phyloP scores from a whole-genome alignment of 2,888 invertebrate species.

The Meteorus colon region DNA sequence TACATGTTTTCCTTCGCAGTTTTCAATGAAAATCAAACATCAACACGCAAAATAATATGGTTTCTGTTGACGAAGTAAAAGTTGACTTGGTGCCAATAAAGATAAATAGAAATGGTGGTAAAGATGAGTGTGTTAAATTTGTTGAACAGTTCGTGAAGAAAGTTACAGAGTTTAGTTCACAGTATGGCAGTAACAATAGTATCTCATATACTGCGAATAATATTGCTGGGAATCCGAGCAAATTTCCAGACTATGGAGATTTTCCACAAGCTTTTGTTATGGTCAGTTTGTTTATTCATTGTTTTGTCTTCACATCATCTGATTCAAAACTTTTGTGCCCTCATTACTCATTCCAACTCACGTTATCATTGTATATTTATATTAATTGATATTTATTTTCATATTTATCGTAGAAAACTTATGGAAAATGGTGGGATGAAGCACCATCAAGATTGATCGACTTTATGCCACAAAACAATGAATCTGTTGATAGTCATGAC shows the following conservation, averaged over 20 bases:
- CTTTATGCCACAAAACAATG: constrained; percentile 84
- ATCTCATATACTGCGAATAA: constrained; percentile 92
- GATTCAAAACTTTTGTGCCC: not conserved
- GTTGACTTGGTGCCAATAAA: constrained; percentile 63
- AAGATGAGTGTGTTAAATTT: constrained; percentile 69
- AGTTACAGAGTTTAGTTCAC: constrained; percentile 89
- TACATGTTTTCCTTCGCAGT: constrained; percentile 42
- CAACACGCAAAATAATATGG: constrained; percentile 60
- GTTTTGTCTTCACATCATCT: not conserved
- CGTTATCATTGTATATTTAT: not conserved
- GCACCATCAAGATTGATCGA: constrained; percentile 82
- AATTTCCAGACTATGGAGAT: constrained; percentile 93
- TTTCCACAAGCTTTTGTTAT: constrained; percentile 93
- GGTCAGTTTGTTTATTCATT: constrained; percentile 76
- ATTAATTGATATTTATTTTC: not conserved
- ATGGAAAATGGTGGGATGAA: constrained; percentile 89
- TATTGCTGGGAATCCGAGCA: constrained; percentile 87
- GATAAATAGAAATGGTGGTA: constrained; percentile 55
- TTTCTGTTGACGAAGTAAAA: constrained; percentile 65
- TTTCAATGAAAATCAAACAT: constrained; percentile 22
- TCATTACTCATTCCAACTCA: not conserved
- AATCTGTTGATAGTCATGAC: constrained; percentile 82
- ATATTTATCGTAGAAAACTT: constrained; percentile 79
- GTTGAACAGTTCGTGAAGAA: constrained; percentile 86
- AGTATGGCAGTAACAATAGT: constrained; percentile 91